Evolutionary conservation across 2,888 invertebrate genomes (phyloP).

Genomic region (Nasonovia ribisnigri): DNA sequence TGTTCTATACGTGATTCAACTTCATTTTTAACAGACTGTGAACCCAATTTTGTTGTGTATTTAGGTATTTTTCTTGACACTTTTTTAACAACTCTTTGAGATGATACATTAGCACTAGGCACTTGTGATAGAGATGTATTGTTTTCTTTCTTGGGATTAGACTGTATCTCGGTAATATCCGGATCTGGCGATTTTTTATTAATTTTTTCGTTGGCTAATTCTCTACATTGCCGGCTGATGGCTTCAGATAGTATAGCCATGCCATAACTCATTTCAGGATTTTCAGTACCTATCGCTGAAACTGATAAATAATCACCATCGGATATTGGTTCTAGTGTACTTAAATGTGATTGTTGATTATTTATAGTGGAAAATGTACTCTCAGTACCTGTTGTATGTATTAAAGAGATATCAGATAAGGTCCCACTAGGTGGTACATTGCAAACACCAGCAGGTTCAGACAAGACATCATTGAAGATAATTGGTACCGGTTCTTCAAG

Average conservation of each 20-base stretch:
- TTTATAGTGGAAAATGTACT: not conserved
- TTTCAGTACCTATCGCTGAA: not conserved
- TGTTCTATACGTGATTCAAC: not conserved
- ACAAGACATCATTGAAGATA: not conserved
- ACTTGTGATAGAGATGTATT: not conserved
- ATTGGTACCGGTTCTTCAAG: not conserved
- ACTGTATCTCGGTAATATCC: not conserved
- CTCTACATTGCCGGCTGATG: conserved; percentile 21
- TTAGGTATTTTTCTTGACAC: not conserved
- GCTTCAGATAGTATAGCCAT: conserved; percentile 47
- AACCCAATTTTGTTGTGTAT: not conserved
- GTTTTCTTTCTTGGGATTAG: not conserved
- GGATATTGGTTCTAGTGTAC: not conserved
- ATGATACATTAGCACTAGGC: not conserved
- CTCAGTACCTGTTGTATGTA: not conserved
- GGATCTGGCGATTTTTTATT: conserved; percentile 12
- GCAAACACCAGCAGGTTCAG: not conserved
- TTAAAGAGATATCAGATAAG: not conserved
- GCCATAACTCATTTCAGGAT: conserved; percentile 24
- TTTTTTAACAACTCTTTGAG: not conserved
- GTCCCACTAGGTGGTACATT: not conserved
- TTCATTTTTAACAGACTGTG: not conserved
- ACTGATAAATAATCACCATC: not conserved
- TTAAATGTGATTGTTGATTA: not conserved
- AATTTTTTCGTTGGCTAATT: not conserved